Evolutionary conservation across 2,113 vertebrate species (phyloP).

Genomic region (Oreotrochilus melanogaster): DNA sequence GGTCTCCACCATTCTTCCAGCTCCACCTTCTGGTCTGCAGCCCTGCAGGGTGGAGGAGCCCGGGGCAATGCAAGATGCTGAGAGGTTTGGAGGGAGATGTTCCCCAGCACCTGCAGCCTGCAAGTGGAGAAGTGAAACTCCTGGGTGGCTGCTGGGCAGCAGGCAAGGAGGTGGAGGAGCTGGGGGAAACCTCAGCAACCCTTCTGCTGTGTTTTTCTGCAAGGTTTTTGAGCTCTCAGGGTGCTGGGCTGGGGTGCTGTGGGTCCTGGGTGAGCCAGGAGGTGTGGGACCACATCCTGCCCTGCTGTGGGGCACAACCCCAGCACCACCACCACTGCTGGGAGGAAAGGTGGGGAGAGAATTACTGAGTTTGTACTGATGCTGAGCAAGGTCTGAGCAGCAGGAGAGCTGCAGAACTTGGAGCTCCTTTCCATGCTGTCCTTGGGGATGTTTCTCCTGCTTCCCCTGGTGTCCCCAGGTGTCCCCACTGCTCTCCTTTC

Average conservation of each 20-base stretch:
- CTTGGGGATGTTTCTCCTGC: fast-evolving
- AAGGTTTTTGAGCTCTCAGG: not conserved
- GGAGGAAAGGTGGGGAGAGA: not conserved
- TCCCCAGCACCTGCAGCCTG: not conserved
- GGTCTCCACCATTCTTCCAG: not conserved
- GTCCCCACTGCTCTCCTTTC: too few species aligned
- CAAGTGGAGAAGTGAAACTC: not conserved
- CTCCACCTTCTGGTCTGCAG: not conserved
- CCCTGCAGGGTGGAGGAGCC: not conserved
- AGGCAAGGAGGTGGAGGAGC: fast-evolving
- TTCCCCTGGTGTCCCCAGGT: not conserved
- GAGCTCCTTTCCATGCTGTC: fast-evolving
- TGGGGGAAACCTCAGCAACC: not conserved
- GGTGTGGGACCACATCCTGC: slow-evolving; percentile 47
- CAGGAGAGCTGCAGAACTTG: fast-evolving
- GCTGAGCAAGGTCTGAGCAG: fast-evolving
- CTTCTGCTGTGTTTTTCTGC: not conserved
- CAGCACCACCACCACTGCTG: not conserved
- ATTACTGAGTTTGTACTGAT: not conserved
- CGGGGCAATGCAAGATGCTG: fast-evolving
- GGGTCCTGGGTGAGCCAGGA: not conserved
- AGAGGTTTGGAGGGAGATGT: fast-evolving
- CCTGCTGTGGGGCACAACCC: not conserved
- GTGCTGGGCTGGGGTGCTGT: not conserved
- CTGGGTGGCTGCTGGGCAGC: not conserved